A percentile compares a stretch with the other conserved stretches of the same genome.
phyloP scores from a whole-genome alignment of 2,113 vertebrate species.

The Hystrix cristata region DNA sequence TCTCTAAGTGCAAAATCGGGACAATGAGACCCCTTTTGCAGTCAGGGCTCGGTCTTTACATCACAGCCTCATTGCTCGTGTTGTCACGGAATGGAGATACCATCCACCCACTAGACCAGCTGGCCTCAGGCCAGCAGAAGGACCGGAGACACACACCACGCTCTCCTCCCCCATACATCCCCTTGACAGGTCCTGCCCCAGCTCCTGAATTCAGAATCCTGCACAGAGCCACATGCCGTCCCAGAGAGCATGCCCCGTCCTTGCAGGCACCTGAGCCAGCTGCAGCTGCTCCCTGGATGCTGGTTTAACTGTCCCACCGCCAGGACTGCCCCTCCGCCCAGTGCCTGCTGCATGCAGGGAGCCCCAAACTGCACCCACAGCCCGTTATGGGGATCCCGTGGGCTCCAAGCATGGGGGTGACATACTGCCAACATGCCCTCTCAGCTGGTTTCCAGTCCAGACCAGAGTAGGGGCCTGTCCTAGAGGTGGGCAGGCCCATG shows the following conservation, averaged over 20 bases:
- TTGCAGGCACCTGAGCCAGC: neutral
- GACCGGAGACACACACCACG: neutral
- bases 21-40: neutral
- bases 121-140: neutral
- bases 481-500: neutral
- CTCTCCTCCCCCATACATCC: too few species aligned
- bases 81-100: neutral
- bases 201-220: neutral
- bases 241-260: neutral
- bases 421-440: neutral
- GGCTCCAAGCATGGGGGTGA: neutral
- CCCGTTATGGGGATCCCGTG: neutral
- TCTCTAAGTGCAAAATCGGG: neutral
- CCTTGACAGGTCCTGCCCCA: neutral
- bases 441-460: neutral
- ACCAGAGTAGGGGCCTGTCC: neutral
- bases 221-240: neutral
- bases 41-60: neutral
- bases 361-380: too few species aligned
- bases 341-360: neutral
- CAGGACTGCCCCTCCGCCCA: neutral
- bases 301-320: neutral
- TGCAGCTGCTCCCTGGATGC: neutral
- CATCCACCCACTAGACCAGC: neutral
- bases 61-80: neutral